phyloP scores from a whole-genome alignment of 2,797 vertebrate genomes.

The Pelobates cultripes region DNA sequence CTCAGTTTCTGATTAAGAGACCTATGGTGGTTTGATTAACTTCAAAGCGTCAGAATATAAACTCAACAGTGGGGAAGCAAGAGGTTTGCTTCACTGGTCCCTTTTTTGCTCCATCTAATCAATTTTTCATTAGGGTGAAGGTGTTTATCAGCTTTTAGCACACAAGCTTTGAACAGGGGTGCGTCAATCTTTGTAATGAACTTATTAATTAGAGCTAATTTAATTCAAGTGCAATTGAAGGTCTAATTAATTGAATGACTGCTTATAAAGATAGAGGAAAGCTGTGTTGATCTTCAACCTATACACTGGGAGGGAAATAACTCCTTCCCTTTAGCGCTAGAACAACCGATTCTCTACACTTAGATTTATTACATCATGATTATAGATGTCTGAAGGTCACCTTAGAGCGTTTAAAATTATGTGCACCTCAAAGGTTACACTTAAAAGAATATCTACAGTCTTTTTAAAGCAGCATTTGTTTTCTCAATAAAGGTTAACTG shows the following conservation, averaged over 20 bases:
- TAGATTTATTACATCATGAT: slow-evolving; percentile 60
- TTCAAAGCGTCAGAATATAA: slow-evolving; percentile 80
- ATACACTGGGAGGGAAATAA: slow-evolving; percentile 66
- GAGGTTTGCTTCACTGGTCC: slow-evolving; percentile 70
- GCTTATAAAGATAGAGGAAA: slow-evolving; percentile 75
- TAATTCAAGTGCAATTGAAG: slow-evolving; percentile 91
- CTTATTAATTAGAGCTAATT: slow-evolving; percentile 99
- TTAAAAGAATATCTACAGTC: slow-evolving; percentile 53
- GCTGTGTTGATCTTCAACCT: slow-evolving; percentile 70
- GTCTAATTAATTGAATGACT: slow-evolving; percentile 91
- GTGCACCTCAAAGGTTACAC: slow-evolving; percentile 48
- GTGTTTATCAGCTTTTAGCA: slow-evolving; percentile 98
- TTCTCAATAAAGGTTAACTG: slow-evolving; percentile 36
- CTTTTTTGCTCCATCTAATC: slow-evolving; percentile 91
- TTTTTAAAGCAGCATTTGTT: slow-evolving; percentile 36
- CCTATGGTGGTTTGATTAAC: slow-evolving; percentile 86
- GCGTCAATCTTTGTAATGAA: slow-evolving; percentile 87
- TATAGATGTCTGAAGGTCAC: slow-evolving; percentile 64
- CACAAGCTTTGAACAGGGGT: slow-evolving; percentile 85
- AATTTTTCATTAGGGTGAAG: slow-evolving; percentile 98
- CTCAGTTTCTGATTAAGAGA: slow-evolving; percentile 83
- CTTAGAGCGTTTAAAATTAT: slow-evolving; percentile 52
- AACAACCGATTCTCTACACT: slow-evolving; percentile 60
- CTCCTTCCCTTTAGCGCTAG: slow-evolving; percentile 59
- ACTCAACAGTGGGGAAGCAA: slow-evolving; percentile 67